Percentiles rank a stretch among this genome's conserved stretches.
Conservation (phyloP, 2,113 vertebrate genomes). For the Paramisgurnus dabryanus region DNA sequence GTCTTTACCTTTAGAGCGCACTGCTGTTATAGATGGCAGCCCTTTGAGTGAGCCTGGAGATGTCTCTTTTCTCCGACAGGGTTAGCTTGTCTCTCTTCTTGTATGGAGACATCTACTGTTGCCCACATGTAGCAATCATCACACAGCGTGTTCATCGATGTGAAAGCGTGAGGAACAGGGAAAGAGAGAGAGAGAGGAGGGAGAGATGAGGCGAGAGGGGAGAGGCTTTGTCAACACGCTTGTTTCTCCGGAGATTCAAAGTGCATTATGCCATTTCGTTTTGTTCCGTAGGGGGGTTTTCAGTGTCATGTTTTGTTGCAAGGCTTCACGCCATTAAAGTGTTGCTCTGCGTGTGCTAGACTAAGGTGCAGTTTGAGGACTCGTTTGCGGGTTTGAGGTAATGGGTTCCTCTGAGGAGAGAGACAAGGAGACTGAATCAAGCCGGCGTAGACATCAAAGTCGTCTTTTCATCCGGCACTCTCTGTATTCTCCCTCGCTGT, state of each 20-base stretch:
- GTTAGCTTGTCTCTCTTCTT: conserved; percentile 41
- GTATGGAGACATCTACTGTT: conserved; percentile 65
- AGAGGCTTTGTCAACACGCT: conserved; percentile 42
- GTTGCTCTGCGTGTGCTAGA: conserved; percentile 1
- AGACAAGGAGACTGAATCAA: conserved; percentile 14
- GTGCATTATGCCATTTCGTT: background rate
- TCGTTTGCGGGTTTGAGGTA: conserved; percentile 25
- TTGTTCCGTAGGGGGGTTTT: conserved; percentile 1
- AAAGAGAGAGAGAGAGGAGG: conserved; percentile 27
- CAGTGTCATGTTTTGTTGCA: background rate
- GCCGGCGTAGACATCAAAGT: conserved; percentile 32
- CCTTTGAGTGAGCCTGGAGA: conserved; percentile 52
- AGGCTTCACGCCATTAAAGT: conserved; percentile 4
- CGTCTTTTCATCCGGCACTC: conserved; percentile 21
- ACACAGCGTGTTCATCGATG: conserved; percentile 66
- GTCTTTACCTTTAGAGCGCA: conserved; percentile 67
- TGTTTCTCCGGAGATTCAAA: conserved; percentile 35
- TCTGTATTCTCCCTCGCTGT: background rate
- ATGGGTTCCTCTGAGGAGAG: conserved; percentile 19
- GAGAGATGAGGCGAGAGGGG: conserved; percentile 38
- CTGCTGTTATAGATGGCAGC: conserved; percentile 42
- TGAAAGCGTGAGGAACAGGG: conserved; percentile 60
- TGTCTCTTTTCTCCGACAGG: conserved; percentile 39
- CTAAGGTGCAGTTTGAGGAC: conserved; percentile 15
- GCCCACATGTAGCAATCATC: conserved; percentile 68